Evolutionary conservation across 2,797 vertebrate genomes (phyloP).

Genomic region (Eulemur rubriventer): DNA sequence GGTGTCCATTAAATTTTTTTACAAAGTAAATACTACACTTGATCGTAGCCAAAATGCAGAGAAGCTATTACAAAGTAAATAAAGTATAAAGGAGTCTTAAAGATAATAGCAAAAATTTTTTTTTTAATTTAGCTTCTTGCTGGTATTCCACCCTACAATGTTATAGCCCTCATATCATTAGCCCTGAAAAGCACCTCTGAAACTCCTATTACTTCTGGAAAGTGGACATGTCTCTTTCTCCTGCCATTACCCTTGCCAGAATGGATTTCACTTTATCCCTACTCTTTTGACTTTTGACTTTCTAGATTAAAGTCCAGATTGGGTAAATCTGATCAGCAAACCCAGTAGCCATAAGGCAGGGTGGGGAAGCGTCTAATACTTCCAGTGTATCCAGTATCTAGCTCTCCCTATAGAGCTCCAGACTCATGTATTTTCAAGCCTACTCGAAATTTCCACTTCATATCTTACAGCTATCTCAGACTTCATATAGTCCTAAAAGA

Average conservation of each 20-base stretch:
- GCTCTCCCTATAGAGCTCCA: not conserved
- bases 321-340: not conserved
- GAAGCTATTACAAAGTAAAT: no score
- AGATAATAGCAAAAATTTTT: not conserved
- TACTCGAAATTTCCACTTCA: not conserved
- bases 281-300: conserved; percentile 11
- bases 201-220: not conserved
- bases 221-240: not conserved
- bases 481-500: not conserved
- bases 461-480: not conserved
- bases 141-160: not conserved
- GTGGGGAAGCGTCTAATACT: not conserved
- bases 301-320: not conserved
- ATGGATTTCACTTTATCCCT: not conserved
- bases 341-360: not conserved
- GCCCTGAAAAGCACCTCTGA: not conserved
- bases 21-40: not conserved
- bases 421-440: not conserved
- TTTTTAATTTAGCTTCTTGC: not conserved
- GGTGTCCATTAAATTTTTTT: not conserved
- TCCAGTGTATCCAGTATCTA: not conserved
- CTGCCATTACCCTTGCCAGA: not conserved
- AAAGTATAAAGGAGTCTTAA: not conserved
- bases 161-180: not conserved
- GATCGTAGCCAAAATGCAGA: no score